Conservation (phyloP, 2,888 invertebrate genomes). For the Phytoseiulus persimilis region DNA sequence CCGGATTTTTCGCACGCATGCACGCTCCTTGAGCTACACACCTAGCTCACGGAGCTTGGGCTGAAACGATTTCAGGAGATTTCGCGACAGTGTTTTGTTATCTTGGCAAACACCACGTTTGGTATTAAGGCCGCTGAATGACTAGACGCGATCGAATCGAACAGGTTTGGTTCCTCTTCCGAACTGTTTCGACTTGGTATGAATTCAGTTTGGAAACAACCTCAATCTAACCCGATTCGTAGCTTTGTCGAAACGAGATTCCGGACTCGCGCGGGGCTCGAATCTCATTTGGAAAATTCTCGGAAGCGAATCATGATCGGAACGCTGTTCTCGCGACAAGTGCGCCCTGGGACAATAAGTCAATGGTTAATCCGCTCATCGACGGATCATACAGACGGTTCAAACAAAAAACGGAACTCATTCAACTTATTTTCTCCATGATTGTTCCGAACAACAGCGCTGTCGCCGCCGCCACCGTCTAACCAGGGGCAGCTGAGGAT, state of each 20-base stretch:
- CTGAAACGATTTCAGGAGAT: not conserved
- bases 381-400: not conserved
- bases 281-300: too few relatives aligned
- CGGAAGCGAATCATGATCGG: too few relatives aligned
- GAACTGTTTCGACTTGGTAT: not conserved
- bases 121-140: not conserved
- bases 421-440: not conserved
- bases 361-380: not conserved
- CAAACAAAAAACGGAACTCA: not conserved
- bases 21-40: not conserved
- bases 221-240: too few relatives aligned
- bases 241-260: too few relatives aligned
- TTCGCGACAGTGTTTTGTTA: not conserved
- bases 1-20: not conserved
- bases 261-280: too few relatives aligned
- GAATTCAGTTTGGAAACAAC: too few relatives aligned
- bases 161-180: not conserved
- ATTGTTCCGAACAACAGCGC: not conserved
- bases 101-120: not conserved
- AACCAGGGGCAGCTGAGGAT: not conserved
- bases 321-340: too few relatives aligned
- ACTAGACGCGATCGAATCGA: not conserved
- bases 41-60: not conserved
- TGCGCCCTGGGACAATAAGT: not conserved
- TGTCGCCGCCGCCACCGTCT: not conserved